Evolutionary conservation across 2,888 invertebrate genomes (phyloP), one percentile per base, ranked within the genome.

Genomic region (Andrena bicolor): DNA sequence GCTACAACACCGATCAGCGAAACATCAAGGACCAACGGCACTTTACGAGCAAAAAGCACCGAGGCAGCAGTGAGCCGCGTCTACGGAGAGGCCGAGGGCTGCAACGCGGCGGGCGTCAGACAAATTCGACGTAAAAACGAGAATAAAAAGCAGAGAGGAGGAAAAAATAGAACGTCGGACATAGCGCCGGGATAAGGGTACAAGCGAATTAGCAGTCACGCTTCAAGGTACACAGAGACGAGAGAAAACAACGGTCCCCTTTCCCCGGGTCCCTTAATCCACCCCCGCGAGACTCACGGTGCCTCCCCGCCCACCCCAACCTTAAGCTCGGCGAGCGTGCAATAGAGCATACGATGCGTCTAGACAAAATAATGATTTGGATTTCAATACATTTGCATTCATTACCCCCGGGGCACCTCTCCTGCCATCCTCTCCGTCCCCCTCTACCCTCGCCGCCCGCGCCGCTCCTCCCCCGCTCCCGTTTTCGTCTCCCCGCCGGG

Each of bases 321-420:
- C 82, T 82, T 83, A 73, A 76, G 30, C 76, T 65, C 72, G 61
- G 32, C 32, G 75, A 70, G 88, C 87, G 84, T 87, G 91, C 91
- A 90, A 92, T 92, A 90, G 90, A 89, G 89, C 92, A 90, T 89
- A 90, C 88, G 90, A 93, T 92, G 92, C 90, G 93, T 93, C 93
- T 93, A 93, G 93, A 93, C 93, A 91, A 93, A 93, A 93, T 93
- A 93, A 93, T 93, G 91, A 92, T 92, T 92, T 91, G 92, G 89
- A 92, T 92, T 93, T 93, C 92, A 90, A 92, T 93, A 91, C 91
- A 92, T 93, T 93, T 93, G 92, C 92, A 93, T 92, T 92, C 87
- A 91, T 92, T 92, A 91, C 82, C 87, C 26, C 80, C 78, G 30
- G 86, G 85, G 80, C 72, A 81, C 66, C 80, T 79, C 83, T 74